phyloP scores from a whole-genome alignment of 2,888 invertebrate species.

The Ennomos erosarius region DNA sequence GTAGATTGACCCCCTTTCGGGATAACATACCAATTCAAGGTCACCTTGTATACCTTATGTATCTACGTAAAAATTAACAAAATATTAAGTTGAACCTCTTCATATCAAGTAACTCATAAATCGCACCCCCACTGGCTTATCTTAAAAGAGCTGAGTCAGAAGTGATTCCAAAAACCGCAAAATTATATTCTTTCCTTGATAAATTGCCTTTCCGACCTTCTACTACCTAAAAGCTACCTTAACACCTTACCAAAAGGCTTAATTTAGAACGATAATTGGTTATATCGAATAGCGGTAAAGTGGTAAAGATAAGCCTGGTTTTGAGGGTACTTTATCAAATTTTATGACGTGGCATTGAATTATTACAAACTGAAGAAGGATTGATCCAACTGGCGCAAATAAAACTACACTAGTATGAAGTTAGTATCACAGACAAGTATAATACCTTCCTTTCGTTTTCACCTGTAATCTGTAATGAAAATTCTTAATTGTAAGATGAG shows the following conservation, averaged over 20 bases:
- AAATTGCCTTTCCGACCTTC: constrained; percentile 30
- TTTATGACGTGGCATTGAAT: constrained; percentile 19
- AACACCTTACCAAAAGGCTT: constrained; percentile 6
- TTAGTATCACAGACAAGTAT: no score
- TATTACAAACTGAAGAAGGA: no score
- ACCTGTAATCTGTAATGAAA: no score
- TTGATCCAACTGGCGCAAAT: no score
- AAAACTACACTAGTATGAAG: no score
- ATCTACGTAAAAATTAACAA: no score
- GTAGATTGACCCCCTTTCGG: no score
- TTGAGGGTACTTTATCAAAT: constrained; percentile 24
- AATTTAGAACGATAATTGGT: constrained; percentile 13
- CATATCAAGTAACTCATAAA: constrained; percentile 9
- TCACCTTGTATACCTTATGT: no score
- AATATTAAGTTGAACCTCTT: no score
- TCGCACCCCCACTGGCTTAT: constrained; percentile 26
- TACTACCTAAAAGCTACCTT: constrained; percentile 5
- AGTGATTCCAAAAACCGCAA: constrained; percentile 36
- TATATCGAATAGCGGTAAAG: constrained; percentile 23
- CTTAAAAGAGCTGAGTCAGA: constrained; percentile 31
- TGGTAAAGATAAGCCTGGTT: constrained; percentile 21
- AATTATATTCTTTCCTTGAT: constrained; percentile 41
- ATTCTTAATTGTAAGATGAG: no score
- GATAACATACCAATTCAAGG: no score
- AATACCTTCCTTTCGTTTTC: no score